Conservation (phyloP, 2,888 invertebrate genomes). For the Anarsia innoxiella region DNA sequence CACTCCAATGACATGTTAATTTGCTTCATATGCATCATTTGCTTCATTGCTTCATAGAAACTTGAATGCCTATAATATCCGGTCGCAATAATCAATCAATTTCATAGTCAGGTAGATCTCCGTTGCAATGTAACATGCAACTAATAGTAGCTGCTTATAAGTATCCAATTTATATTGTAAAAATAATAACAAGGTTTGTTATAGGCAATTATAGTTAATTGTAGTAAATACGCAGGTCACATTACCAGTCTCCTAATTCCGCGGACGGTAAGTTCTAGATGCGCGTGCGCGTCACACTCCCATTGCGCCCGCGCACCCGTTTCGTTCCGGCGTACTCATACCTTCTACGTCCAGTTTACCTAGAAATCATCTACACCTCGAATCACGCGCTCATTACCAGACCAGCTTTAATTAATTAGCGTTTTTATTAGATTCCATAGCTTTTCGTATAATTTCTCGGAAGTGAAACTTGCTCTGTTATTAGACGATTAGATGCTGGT, state of each 20-base stretch:
- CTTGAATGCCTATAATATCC: too few relatives aligned
- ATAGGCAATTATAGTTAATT: too few relatives aligned
- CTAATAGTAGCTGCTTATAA: too few relatives aligned
- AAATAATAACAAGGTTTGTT: too few relatives aligned
- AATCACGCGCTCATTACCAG: constrained; percentile 20
- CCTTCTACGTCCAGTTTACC: constrained; percentile 12
- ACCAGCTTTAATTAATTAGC: constrained; percentile 18
- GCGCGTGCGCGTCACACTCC: constrained; percentile 35
- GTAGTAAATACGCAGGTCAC: background rate
- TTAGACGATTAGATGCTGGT: background rate
- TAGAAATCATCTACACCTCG: constrained; percentile 13
- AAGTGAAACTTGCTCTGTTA: constrained; percentile 1
- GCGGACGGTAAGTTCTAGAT: too few relatives aligned
- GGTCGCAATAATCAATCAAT: too few relatives aligned
- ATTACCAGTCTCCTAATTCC: background rate
- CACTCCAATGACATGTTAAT: too few relatives aligned
- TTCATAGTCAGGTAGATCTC: too few relatives aligned
- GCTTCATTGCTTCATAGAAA: background rate
- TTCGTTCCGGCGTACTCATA: constrained; percentile 14
- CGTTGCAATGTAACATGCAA: too few relatives aligned
- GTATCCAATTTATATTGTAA: too few relatives aligned
- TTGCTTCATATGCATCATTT: too few relatives aligned
- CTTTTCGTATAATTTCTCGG: background rate
- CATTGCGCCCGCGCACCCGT: constrained; percentile 32
- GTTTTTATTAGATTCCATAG: constrained; percentile 13